These are phyloP conservation scores for Pseudorhiza aurosa DNA, from an alignment of 30 jellyfish, hydroid and myxozoan genomes.

Conservation along the genomic window DNA sequence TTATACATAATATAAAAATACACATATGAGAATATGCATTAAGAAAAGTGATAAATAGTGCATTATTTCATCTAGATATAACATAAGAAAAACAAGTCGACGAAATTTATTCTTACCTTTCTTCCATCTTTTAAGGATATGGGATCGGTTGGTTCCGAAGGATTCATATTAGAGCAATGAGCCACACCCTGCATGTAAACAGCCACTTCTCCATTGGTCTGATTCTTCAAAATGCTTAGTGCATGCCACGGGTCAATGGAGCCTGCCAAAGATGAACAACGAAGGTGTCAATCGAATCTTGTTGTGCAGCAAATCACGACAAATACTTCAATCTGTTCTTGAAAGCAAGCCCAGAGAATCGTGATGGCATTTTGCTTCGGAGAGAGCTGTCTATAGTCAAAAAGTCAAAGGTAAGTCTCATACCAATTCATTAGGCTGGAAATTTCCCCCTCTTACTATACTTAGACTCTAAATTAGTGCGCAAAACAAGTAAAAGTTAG, in stretches of 20 bases:
- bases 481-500: no score
- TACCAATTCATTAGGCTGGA: no score
- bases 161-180: conserved; percentile 77
- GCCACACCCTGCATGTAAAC: conserved; percentile 73
- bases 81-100: no score
- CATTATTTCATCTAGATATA: not conserved
- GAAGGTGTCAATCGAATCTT: no score
- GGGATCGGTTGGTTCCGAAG: conserved; percentile 61
- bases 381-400: no score
- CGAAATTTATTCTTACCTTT: conserved; percentile 38
- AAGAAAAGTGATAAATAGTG: not conserved
- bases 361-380: no score
- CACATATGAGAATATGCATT: not conserved
- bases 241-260: conserved; percentile 86
- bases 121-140: conserved; percentile 47
- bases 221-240: conserved; percentile 54
- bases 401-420: no score
- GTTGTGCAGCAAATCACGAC: no score
- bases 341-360: no score
- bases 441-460: no score
- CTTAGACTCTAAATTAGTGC: no score
- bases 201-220: conserved; percentile 52
- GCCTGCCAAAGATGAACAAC: conserved; percentile 22
- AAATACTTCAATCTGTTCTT: no score
- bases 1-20: not conserved